Evolutionary conservation across 2,113 vertebrate genomes (phyloP).

Genomic region (Anguilla japonica): DNA sequence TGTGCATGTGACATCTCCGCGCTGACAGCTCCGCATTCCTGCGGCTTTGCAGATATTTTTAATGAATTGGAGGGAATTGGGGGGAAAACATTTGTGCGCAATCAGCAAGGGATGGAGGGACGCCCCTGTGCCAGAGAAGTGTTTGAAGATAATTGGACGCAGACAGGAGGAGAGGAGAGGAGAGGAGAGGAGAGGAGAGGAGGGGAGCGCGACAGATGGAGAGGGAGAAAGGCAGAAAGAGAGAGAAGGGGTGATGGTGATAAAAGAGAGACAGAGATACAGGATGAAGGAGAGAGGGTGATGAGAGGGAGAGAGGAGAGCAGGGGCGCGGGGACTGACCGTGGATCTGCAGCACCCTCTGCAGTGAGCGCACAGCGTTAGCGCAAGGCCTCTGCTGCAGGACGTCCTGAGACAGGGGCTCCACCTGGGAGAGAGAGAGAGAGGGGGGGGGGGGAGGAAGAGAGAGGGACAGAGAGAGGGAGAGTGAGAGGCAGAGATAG

Average conservation of each 20-base stretch:
- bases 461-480: no score
- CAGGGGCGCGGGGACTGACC: constrained; percentile 71
- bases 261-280: background rate
- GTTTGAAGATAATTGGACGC: constrained; percentile 37
- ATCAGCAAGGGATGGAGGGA: constrained; percentile 2
- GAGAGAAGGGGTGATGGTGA: background rate
- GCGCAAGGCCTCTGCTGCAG: constrained; percentile 81
- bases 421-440: constrained; percentile 62
- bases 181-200: background rate
- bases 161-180: constrained; percentile 8
- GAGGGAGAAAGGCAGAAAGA: background rate
- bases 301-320: background rate
- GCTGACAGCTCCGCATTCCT: constrained; percentile 17
- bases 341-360: constrained; percentile 84
- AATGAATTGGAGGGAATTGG: constrained; percentile 33
- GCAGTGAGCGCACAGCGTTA: constrained; percentile 83
- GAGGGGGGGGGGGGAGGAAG: background rate
- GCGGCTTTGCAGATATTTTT: constrained; percentile 33
- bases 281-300: background rate
- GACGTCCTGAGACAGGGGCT: constrained; percentile 80
- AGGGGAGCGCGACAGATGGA: background rate
- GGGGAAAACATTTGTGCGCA: constrained; percentile 33
- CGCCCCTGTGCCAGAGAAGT: background rate
- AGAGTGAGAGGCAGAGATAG: no score
- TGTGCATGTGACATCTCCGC: background rate